phyloP scores from a whole-genome alignment of 1,140 invertebrate genomes.

The Trichoplusia ni region DNA sequence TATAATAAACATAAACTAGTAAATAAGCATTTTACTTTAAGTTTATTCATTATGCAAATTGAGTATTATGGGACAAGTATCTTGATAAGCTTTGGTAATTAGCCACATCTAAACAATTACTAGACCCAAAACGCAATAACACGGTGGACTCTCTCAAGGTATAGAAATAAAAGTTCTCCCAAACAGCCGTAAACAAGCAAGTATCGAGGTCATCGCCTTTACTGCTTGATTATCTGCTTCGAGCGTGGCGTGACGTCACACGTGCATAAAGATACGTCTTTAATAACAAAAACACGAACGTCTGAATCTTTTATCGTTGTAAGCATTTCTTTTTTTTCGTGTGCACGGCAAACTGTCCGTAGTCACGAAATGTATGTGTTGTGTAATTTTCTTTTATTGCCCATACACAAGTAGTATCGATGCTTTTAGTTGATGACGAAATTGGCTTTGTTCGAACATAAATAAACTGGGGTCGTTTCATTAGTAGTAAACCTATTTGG shows the following conservation, averaged over 20 bases:
- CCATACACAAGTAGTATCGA: slow-evolving; percentile 25
- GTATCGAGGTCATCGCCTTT: not conserved
- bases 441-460: slow-evolving; percentile 32
- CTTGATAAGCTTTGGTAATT: no score
- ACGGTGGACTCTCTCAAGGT: not conserved
- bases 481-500: slow-evolving; percentile 25
- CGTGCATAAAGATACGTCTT: slow-evolving; percentile 6
- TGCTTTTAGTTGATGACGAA: slow-evolving; percentile 30
- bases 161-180: no score
- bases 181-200: no score
- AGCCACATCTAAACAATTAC: no score
- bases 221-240: slow-evolving; percentile 2
- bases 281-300: slow-evolving; percentile 18
- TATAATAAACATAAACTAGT: no score
- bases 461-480: slow-evolving; percentile 26
- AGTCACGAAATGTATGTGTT: slow-evolving; percentile 17
- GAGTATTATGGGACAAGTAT: no score
- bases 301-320: slow-evolving; percentile 16
- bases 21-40: no score
- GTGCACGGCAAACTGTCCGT: slow-evolving; percentile 17
- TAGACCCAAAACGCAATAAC: no score
- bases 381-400: slow-evolving; percentile 25
- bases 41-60: no score
- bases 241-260: not conserved
- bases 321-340: slow-evolving; percentile 20